These are phyloP conservation scores for Hemiprocne comata DNA, from an alignment of 2,113 vertebrate genomes.

Conservation along the genomic window DNA sequence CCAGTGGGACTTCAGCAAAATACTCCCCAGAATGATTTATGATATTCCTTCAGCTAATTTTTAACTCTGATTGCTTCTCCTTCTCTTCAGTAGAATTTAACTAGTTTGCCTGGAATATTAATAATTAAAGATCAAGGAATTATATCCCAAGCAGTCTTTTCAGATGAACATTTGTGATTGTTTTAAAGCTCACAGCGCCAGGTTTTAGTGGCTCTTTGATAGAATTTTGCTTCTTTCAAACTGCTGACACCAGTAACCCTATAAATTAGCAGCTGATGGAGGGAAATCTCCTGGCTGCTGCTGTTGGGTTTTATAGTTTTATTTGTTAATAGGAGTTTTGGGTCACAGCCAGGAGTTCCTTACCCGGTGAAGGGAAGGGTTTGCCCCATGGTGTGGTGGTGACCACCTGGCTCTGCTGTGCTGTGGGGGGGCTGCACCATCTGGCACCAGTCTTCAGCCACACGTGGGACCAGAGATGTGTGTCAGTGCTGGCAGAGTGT, in stretches of 20 bases:
- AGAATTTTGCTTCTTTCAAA: slow-evolving; percentile 65
- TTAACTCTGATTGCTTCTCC: slow-evolving; percentile 46
- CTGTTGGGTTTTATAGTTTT: slow-evolving; percentile 58
- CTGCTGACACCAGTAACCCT: slow-evolving; percentile 69
- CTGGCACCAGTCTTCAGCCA: fast-evolving
- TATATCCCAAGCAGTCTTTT: slow-evolving; percentile 56
- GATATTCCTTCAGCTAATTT: slow-evolving; percentile 62
- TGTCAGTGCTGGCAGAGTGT: fast-evolving
- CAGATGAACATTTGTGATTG: slow-evolving; percentile 56
- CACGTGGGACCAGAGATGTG: fast-evolving
- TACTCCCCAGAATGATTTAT: slow-evolving; percentile 59
- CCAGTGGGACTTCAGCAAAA: slow-evolving; percentile 30
- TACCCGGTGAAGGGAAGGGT: neutral
- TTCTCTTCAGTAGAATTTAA: slow-evolving; percentile 51
- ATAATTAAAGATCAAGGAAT: slow-evolving; percentile 57
- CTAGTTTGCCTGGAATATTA: slow-evolving; percentile 62
- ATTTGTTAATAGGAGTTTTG: slow-evolving; percentile 70
- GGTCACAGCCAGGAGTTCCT: slow-evolving; percentile 50
- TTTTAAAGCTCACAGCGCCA: neutral
- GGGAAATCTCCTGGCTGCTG: slow-evolving; percentile 62
- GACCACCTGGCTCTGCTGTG: neutral
- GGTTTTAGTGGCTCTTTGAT: slow-evolving; percentile 9
- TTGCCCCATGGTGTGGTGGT: fast-evolving
- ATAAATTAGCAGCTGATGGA: slow-evolving; percentile 68
- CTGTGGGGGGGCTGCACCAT: neutral